Evolutionary conservation across 2,888 invertebrate genomes (phyloP).

Genomic region (Acheta domesticus): DNA sequence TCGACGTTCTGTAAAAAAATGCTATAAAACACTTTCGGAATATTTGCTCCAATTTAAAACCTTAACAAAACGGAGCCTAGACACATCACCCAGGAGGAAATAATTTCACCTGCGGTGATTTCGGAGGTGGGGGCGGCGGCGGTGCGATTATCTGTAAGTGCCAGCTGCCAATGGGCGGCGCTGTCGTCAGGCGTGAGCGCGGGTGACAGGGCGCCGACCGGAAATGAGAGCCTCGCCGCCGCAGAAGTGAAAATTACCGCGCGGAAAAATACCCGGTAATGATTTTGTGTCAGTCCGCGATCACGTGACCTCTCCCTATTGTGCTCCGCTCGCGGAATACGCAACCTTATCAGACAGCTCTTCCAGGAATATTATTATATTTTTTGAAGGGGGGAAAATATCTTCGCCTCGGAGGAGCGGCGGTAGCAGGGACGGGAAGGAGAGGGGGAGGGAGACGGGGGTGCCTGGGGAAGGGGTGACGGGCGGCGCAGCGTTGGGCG

Average conservation of each 20-base stretch:
- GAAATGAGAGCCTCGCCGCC: neutral
- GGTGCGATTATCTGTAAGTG: too few relatives aligned
- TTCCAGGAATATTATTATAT: conserved; percentile 1
- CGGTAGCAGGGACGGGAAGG: too few relatives aligned
- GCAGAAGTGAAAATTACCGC: conserved; percentile 7
- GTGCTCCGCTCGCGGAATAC: neutral
- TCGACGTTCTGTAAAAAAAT: too few relatives aligned
- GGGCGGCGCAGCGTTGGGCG: neutral
- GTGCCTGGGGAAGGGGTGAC: too few relatives aligned
- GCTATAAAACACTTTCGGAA: too few relatives aligned
- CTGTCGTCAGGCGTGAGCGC: neutral
- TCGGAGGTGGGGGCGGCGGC: too few relatives aligned
- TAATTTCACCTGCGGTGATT: too few relatives aligned
- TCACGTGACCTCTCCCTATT: neutral
- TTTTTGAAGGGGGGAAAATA: conserved; percentile 1
- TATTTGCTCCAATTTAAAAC: too few relatives aligned
- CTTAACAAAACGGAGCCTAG: too few relatives aligned
- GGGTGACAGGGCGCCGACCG: neutral
- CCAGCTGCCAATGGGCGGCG: neutral
- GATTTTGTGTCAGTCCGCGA: neutral
- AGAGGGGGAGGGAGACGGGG: too few relatives aligned
- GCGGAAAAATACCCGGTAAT: conserved; percentile 18
- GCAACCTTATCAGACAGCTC: conserved; percentile 18
- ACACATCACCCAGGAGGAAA: too few relatives aligned
- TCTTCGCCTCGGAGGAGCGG: neutral